Conservation (phyloP, 2,113 vertebrate genomes). For the Phaethon lepturus region DNA sequence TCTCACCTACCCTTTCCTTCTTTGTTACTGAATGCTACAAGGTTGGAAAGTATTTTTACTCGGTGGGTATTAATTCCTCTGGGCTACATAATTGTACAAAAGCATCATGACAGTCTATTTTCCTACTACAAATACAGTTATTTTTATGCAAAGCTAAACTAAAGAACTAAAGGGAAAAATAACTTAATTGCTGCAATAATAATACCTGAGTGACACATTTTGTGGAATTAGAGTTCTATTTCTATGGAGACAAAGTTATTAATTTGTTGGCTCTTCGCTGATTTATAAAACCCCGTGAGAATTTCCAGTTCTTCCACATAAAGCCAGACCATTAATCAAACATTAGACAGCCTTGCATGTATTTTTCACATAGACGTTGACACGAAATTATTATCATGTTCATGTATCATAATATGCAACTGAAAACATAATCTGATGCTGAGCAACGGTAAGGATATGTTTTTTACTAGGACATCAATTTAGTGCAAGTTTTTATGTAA, state of each 20-base stretch:
- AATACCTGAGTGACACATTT: not conserved
- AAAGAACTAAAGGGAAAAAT: not conserved
- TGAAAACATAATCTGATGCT: not conserved
- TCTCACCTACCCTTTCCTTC: not conserved
- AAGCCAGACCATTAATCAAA: not conserved
- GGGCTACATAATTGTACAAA: not conserved
- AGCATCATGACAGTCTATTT: not conserved
- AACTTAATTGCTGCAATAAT: not conserved
- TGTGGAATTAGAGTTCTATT: not conserved
- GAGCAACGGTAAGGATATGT: not conserved
- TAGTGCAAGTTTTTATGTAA: not conserved
- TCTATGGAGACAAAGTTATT: not conserved
- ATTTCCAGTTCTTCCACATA: not conserved
- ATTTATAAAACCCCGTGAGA: not conserved
- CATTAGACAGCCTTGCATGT: not conserved
- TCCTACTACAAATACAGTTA: not conserved
- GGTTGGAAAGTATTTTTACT: not conserved
- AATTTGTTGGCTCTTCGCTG: not conserved
- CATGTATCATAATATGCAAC: not conserved
- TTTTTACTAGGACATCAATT: not conserved
- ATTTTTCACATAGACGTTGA: not conserved
- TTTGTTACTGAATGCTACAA: not conserved
- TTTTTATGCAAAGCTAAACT: constrained; percentile 7
- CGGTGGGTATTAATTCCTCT: not conserved
- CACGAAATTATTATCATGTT: not conserved